Percentiles rank a stretch among this genome's conserved stretches.
These are phyloP conservation scores for Calameuta filiformis DNA, from an alignment of 2,888 invertebrate genomes.

Conservation along the genomic window DNA sequence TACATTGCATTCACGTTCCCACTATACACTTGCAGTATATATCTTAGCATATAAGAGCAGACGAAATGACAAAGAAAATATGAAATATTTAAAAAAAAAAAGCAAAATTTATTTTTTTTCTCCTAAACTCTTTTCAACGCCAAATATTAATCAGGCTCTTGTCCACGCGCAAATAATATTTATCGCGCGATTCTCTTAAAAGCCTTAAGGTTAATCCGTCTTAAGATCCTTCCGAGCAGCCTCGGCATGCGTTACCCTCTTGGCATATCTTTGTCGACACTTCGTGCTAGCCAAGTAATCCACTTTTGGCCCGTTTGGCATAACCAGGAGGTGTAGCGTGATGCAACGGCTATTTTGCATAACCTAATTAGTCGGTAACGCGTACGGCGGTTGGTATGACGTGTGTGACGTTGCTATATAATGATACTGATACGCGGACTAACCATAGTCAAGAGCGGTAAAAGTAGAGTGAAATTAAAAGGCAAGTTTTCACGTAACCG, in stretches of 20 bases:
- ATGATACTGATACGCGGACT: background rate
- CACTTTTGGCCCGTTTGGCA: constrained; percentile 20
- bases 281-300: background rate
- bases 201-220: background rate
- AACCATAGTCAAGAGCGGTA: background rate
- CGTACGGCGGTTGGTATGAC: background rate
- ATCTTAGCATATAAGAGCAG: background rate
- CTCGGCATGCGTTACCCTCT: background rate
- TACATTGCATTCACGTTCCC: background rate
- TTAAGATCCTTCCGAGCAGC: background rate
- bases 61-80: too few relatives aligned
- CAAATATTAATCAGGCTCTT: background rate
- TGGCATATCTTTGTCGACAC: background rate
- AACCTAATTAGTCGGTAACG: constrained; percentile 45
- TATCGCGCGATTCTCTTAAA: background rate
- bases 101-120: background rate
- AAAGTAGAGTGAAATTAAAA: background rate
- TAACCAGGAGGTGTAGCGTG: constrained; percentile 17
- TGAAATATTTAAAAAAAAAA: background rate
- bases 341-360: constrained; percentile 53
- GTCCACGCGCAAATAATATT: background rate
- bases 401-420: background rate
- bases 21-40: background rate
- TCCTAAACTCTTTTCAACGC: background rate
- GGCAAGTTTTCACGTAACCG: background rate